Percentiles rank a stretch among this genome's conserved stretches.
These are phyloP conservation scores for Melanaphis sacchari DNA, from an alignment of 1,140 invertebrate genomes.

Conservation along the genomic window DNA sequence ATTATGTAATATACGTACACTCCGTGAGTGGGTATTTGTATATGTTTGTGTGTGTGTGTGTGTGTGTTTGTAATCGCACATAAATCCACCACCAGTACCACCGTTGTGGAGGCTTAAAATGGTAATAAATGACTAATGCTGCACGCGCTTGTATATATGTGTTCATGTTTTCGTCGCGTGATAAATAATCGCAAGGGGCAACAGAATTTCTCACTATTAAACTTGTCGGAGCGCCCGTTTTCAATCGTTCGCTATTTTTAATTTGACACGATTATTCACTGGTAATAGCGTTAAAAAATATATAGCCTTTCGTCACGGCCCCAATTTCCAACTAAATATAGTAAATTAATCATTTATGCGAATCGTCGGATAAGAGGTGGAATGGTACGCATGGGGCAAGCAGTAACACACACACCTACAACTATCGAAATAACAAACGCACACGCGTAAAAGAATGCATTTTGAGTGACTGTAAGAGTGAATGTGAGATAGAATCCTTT, in stretches of 20 bases:
- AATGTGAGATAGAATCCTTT: not conserved
- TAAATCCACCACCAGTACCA: not conserved
- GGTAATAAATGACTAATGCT: conserved; percentile 36
- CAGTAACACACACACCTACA: not conserved
- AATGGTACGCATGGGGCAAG: not conserved
- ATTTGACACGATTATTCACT: conserved; percentile 44
- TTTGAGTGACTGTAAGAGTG: not conserved
- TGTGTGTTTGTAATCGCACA: not conserved
- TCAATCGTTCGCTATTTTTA: conserved; percentile 49
- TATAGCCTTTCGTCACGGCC: conserved; percentile 23
- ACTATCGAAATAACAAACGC: not conserved
- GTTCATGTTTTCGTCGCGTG: conserved; percentile 28
- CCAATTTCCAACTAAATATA: not conserved
- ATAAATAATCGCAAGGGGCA: conserved; percentile 37
- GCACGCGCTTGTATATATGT: not conserved
- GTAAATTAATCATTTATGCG: conserved; percentile 46
- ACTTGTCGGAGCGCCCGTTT: conserved; percentile 31
- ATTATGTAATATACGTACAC: not conserved
- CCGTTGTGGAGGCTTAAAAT: not conserved
- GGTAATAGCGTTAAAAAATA: conserved; percentile 43
- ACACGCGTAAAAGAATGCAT: not conserved
- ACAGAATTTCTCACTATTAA: not conserved
- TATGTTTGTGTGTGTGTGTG: not conserved
- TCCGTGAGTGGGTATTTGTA: not conserved
- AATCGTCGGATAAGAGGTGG: not conserved